Percentiles rank a stretch among this genome's conserved stretches.
These are phyloP conservation scores for Liparis tanakae DNA, from an alignment of 2,797 vertebrate genomes.

Conservation along the genomic window DNA sequence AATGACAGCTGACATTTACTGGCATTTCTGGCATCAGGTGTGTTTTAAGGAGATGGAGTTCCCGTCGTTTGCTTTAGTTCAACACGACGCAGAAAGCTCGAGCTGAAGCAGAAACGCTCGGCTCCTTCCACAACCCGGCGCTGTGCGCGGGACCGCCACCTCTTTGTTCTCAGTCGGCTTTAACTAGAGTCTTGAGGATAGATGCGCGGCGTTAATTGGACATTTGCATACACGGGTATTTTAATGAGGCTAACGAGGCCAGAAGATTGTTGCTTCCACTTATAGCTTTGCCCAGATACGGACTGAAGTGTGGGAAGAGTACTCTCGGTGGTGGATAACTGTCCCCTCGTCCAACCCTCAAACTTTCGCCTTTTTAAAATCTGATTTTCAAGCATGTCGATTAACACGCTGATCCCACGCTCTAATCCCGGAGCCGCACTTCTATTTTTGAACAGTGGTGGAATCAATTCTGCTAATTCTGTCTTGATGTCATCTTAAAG, in stretches of 20 bases:
- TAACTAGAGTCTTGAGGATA: conserved; percentile 56
- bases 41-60: conserved; percentile 54
- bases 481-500: too few relatives aligned
- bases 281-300: conserved; percentile 24
- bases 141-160: conserved; percentile 31
- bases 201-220: conserved; percentile 48
- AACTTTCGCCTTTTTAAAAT: conserved; percentile 37
- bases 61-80: conserved; percentile 9
- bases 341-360: conserved; percentile 14
- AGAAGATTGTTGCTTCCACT: conserved; percentile 11
- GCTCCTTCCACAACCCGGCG: conserved; percentile 7
- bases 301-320: conserved; percentile 29
- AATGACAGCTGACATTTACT: conserved; percentile 75
- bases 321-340: conserved; percentile 13
- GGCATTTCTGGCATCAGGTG: conserved; percentile 61
- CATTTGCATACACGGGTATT: conserved; percentile 63
- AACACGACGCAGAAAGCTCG: not conserved
- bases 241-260: conserved; percentile 62
- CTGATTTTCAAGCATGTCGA: conserved; percentile 1
- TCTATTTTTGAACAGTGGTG: not conserved
- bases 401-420: not conserved
- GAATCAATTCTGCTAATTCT: too few relatives aligned
- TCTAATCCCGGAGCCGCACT: not conserved
- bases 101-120: not conserved
- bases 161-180: conserved; percentile 51